phyloP scores from a whole-genome alignment of 2,113 vertebrate genomes.

The Typhlomys cinereus region DNA sequence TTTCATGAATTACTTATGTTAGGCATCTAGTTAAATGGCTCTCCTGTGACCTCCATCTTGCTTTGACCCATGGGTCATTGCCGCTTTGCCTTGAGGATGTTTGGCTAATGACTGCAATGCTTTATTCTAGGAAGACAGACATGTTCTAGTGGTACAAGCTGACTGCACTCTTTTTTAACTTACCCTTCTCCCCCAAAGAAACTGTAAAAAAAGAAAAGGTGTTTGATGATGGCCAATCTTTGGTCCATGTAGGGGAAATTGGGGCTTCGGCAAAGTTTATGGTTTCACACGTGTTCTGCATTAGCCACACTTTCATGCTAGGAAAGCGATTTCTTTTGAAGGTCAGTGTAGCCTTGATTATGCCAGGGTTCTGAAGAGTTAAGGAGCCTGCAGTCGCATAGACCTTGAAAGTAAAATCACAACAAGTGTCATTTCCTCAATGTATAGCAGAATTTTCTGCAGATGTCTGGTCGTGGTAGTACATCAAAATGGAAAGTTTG shows the following conservation, averaged over 20 bases:
- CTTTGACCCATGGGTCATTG: conserved; percentile 73
- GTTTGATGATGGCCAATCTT: conserved; percentile 65
- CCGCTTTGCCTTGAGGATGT: conserved; percentile 73
- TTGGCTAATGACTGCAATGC: conserved; percentile 76
- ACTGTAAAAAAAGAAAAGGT: conserved; percentile 14
- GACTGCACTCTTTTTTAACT: conserved; percentile 68
- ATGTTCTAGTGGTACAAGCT: conserved; percentile 48
- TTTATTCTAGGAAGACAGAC: conserved; percentile 69
- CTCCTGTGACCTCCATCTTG: conserved; percentile 77
- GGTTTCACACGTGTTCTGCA: conserved; percentile 68
- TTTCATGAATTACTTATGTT: conserved; percentile 70
- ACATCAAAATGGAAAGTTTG: conserved; percentile 56
- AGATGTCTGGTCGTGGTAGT: conserved; percentile 17
- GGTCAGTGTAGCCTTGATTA: conserved; percentile 40
- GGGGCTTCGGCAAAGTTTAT: conserved; percentile 51
- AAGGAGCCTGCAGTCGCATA: conserved; percentile 66
- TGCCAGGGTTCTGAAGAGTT: conserved; percentile 53
- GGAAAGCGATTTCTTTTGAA: conserved; percentile 69
- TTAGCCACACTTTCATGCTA: conserved; percentile 69
- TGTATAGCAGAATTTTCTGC: conserved; percentile 52
- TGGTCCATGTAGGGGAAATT: conserved; percentile 28
- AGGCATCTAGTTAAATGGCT: conserved; percentile 78
- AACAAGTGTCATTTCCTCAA: conserved; percentile 35
- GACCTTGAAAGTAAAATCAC: conserved; percentile 52
- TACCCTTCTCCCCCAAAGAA: not conserved